Evolutionary conservation across 2,888 invertebrate genomes (phyloP), one percentile per base, ranked within the genome.

Genomic region (Cenopis cana): DNA sequence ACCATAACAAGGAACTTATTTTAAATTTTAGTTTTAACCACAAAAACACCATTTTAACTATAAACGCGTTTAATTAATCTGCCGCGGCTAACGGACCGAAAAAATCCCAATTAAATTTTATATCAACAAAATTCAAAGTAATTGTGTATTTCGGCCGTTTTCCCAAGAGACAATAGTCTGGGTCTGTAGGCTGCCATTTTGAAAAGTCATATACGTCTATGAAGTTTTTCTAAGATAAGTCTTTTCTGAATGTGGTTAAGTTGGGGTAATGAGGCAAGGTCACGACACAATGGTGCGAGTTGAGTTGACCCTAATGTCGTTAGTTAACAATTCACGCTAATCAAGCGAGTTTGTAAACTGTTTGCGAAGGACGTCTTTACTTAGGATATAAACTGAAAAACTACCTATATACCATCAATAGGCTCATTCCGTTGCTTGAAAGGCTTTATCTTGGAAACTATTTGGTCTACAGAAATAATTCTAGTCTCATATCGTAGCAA

Each of bases 271-370:
- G 55, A 41, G 55, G 33, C 65, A 65, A 65, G 65, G 65, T 65
- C 65, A 41, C 29, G 18, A 14, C 55, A 65, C 65, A 65, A 65
- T 65, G 55, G 65, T 65, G 65, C 29, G 65, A 65, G 38, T 52
- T 56, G 65, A 65, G 38, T 52, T 56, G 65, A 65, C 65, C 65
- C 65, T 65, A 65, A 65, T 65, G 65, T 65, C 59, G 59, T 46
- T 60, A 60, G 17, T 20, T 38, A 24, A 38, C 52, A 62, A 38
- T 65, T 55, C 18, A 41, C 55, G 41, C 55, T 55, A 65, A 56
- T 65, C 55, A 46, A 65, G 55, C 41, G 55, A 55, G 41, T 52
- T 65, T 56, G 65, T 29, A 20, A 24, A 64, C 52, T 20, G 50
- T 18, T 52, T 64, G 54, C 20, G 64, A 64, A 64, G 64, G 64